Conservation (phyloP, 2,113 vertebrate species). For the Setophaga petechia region DNA sequence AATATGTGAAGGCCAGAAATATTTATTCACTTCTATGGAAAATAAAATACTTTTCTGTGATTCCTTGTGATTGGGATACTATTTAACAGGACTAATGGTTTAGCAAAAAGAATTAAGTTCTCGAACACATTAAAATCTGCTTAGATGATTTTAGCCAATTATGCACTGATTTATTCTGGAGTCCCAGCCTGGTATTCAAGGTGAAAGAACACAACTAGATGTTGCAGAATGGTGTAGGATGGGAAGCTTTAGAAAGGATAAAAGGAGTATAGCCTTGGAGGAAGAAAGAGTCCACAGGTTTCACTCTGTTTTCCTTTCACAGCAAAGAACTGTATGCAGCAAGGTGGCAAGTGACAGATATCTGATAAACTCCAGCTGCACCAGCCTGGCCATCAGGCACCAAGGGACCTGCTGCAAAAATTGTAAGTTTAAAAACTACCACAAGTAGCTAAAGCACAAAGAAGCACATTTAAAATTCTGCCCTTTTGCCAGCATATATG, state of each 20-base stretch:
- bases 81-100: neutral
- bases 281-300: neutral
- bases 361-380: neutral
- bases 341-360: neutral
- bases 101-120: neutral
- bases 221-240: neutral
- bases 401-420: neutral
- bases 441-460: neutral
- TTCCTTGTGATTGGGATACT: neutral
- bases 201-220: neutral
- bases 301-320: neutral
- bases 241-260: neutral
- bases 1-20: neutral
- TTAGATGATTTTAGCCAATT: neutral
- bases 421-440: neutral
- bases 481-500: neutral
- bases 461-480: neutral
- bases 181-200: neutral
- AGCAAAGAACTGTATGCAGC: neutral
- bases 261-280: neutral
- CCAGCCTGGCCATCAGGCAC: neutral
- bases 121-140: neutral
- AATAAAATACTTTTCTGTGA: neutral
- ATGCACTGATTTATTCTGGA: neutral
- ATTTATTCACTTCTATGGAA: neutral